phyloP scores from a whole-genome alignment of 23 tunicate genomes.

The Styela clava region DNA sequence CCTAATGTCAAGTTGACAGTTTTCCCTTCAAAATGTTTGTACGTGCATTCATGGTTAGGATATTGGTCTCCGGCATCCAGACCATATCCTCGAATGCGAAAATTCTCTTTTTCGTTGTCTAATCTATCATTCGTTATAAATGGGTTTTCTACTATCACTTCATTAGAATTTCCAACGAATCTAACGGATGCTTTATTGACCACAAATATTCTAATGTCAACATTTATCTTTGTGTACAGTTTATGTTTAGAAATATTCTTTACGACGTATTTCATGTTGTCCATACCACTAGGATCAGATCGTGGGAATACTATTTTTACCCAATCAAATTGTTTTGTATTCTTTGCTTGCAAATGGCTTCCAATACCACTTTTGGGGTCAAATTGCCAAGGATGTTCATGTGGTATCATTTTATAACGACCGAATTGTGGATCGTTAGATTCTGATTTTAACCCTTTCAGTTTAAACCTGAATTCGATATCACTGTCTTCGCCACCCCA shows the following conservation, averaged over 20 bases:
- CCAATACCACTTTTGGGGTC: constrained; percentile 64
- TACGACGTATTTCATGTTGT: constrained; percentile 7
- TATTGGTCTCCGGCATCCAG: background rate
- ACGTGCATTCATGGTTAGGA: constrained; percentile 3
- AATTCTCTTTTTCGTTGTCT: background rate
- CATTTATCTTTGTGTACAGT: constrained; percentile 3
- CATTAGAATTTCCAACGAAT: background rate
- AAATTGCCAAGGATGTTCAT: constrained; percentile 96
- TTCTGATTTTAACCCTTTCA: constrained; percentile 4
- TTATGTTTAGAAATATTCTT: background rate
- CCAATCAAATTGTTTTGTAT: background rate
- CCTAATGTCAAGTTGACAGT: background rate
- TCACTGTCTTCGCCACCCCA: constrained; percentile 99
- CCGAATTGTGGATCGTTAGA: constrained; percentile 41
- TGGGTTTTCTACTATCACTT: constrained; percentile 16
- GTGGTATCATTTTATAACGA: constrained; percentile 93
- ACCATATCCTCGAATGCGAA: constrained; percentile 24
- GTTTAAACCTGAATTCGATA: constrained; percentile 78
- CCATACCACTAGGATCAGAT: constrained; percentile 12
- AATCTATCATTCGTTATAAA: background rate
- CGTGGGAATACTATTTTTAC: background rate
- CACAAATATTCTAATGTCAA: constrained; percentile 6
- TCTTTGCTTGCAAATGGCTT: too few species aligned
- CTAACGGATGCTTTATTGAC: background rate
- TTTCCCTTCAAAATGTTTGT: constrained; percentile 2